Base-by-base conservation (phyloP, 2,888 invertebrate species). In the Tiliacea aurago region DNA sequence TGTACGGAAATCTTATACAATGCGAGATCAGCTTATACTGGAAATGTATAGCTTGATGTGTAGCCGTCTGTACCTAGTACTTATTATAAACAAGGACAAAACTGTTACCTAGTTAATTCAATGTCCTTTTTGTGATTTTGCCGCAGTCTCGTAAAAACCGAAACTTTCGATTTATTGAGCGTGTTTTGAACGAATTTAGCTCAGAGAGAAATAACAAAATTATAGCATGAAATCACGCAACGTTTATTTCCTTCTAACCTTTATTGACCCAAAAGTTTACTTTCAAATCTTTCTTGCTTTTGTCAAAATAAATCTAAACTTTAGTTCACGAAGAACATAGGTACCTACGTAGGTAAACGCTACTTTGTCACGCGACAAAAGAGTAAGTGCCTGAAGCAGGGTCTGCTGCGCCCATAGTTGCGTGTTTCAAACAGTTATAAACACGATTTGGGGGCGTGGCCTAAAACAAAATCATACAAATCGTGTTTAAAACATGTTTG, bases 191-290 rank as follows among this genome's bases (percentile, higher is more conserved):
- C 49, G 23, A 80, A 62, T 80, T 80, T 47, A 15, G 33, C 3
- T 61, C 45, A n/a, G 10, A 18, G 20, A 33, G 23, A 62, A 56
- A 37, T 76, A 41, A 55, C 4, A 11, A 45, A 1, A 61, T 10
- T 55, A 33, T 45, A 28, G 73, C 47, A 56, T 23, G 53, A 49
- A n/a, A 49, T 61, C 80, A 76, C 80, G 75, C 73, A 2, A 76
- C 3, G 10, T 55, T 4, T 53, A 43, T 43, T 62, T 28, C 23
- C 47, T 43, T 18, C 33, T 47, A 71, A 55, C n/a, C 0, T 64
- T 41, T 43, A 49, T 47, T 47, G 47, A 47, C 11, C n/a, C 41
- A 23, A 49, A 33, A 41, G 66, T 58, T 20, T 23, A 37, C 2
- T 78, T 51, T 4, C 4, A 45, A 78, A 53, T 58, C 58, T 59